Evolutionary conservation across 2,113 vertebrate species (phyloP).

Genomic region (Lycaon pictus): DNA sequence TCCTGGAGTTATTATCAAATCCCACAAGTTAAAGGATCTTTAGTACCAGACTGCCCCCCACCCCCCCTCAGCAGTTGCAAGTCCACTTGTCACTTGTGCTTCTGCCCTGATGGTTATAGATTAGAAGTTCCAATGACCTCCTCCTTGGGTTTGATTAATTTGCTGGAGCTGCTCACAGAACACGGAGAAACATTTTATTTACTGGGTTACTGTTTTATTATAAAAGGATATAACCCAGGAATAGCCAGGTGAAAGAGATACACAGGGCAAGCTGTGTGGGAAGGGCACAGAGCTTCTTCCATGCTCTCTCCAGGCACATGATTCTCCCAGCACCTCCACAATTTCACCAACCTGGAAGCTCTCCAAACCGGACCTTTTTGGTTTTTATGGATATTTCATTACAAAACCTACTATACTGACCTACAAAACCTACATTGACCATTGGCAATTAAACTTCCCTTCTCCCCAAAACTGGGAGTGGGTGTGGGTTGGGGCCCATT

Average conservation of each 20-base stretch:
- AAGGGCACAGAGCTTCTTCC: background rate
- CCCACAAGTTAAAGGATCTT: background rate
- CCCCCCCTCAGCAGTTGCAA: background rate
- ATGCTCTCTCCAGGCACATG: background rate
- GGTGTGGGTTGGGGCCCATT: background rate
- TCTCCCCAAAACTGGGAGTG: background rate
- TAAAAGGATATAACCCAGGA: background rate
- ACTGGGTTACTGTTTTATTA: background rate
- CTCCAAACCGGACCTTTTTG: background rate
- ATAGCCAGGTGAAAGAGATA: background rate
- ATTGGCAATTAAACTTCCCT: background rate
- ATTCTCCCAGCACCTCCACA: background rate
- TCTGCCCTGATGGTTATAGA: background rate
- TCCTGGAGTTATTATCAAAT: background rate
- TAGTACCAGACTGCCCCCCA: background rate
- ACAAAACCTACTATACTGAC: background rate
- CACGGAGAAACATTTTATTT: background rate
- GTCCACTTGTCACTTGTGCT: background rate
- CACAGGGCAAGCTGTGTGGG: background rate
- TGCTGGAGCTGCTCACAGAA: background rate
- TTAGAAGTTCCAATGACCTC: background rate
- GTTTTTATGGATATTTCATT: background rate
- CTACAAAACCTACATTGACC: background rate
- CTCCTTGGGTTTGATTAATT: background rate
- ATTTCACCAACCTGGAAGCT: background rate